Conservation (phyloP, 2,797 vertebrate genomes). For the Geotrypetes seraphini region DNA sequence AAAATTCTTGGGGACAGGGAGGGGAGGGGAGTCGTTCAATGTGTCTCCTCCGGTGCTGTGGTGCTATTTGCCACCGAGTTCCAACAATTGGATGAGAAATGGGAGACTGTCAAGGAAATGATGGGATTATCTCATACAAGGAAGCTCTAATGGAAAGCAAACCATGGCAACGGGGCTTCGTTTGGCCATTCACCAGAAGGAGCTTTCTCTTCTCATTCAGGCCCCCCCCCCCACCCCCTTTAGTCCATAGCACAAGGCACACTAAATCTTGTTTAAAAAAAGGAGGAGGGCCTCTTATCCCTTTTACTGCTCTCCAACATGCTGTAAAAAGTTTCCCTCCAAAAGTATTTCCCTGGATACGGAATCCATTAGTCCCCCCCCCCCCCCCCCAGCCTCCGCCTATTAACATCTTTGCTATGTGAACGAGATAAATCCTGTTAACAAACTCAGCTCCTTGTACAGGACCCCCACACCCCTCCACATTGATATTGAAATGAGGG, state of each 20-base stretch:
- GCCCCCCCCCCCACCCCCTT: too few relatives aligned
- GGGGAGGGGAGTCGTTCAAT: too few relatives aligned
- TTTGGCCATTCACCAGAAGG: not conserved
- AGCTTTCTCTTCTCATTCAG: conserved; percentile 4
- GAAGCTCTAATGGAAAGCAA: too few relatives aligned
- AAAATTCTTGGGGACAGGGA: too few relatives aligned
- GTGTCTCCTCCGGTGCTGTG: too few relatives aligned
- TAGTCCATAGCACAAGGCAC: fast-evolving
- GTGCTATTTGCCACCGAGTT: too few relatives aligned
- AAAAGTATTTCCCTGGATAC: not conserved
- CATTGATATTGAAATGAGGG: conserved; percentile 70
- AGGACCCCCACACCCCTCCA: conserved; percentile 35
- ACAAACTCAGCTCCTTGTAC: conserved; percentile 26
- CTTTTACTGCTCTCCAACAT: not conserved
- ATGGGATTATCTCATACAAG: too few relatives aligned
- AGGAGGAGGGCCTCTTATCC: not conserved
- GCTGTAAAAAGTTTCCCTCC: not conserved
- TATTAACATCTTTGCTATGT: not conserved
- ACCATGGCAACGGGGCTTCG: conserved; percentile 35
- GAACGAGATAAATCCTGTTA: conserved; percentile 35
- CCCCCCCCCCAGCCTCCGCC: not conserved
- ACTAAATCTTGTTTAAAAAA: not conserved
- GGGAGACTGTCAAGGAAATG: too few relatives aligned
- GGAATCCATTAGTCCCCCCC: not conserved
- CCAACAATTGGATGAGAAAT: too few relatives aligned